Evolutionary conservation across 2,888 invertebrate genomes (phyloP).

Genomic region (Drosophila fulvimacula): DNA sequence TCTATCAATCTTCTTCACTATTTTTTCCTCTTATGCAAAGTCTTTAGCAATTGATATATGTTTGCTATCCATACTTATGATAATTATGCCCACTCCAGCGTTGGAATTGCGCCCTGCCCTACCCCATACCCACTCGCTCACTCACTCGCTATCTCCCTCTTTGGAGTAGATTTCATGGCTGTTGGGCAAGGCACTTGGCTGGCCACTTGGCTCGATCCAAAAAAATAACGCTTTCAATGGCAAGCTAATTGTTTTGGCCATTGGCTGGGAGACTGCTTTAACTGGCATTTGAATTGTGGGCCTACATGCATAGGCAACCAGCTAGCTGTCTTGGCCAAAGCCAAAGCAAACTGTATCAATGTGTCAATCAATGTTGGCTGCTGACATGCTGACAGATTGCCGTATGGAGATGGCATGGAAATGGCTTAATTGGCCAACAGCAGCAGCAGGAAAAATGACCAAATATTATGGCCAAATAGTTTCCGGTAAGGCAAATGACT

Average conservation of each 20-base stretch:
- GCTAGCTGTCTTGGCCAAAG: constrained; percentile 36
- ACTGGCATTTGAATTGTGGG: constrained; percentile 67
- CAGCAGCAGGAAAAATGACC: constrained; percentile 55
- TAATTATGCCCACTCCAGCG: constrained; percentile 41
- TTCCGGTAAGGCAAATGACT: constrained; percentile 76
- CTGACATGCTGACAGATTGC: constrained; percentile 56
- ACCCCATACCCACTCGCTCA: background rate
- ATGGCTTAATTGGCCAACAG: constrained; percentile 65
- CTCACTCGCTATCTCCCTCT: background rate
- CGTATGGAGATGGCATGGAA: constrained; percentile 41
- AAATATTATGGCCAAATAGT: constrained; percentile 78
- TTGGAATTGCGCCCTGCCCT: background rate
- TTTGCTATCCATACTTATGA: constrained; percentile 15
- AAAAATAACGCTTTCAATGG: constrained; percentile 47
- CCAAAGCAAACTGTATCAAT: constrained; percentile 67
- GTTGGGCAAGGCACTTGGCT: constrained; percentile 38
- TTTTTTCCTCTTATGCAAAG: background rate
- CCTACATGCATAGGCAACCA: constrained; percentile 47
- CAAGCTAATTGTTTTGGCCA: constrained; percentile 50
- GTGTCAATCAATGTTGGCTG: constrained; percentile 66
- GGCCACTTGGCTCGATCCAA: constrained; percentile 33
- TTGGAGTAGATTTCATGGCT: constrained; percentile 44
- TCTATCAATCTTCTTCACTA: constrained; percentile 7
- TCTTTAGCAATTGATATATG: constrained; percentile 18
- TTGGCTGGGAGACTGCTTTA: constrained; percentile 23